Percentiles rank a stretch among this genome's conserved stretches.
These are phyloP conservation scores for Microchrysa polita DNA, from an alignment of 2,888 invertebrate genomes.

Conservation along the genomic window DNA sequence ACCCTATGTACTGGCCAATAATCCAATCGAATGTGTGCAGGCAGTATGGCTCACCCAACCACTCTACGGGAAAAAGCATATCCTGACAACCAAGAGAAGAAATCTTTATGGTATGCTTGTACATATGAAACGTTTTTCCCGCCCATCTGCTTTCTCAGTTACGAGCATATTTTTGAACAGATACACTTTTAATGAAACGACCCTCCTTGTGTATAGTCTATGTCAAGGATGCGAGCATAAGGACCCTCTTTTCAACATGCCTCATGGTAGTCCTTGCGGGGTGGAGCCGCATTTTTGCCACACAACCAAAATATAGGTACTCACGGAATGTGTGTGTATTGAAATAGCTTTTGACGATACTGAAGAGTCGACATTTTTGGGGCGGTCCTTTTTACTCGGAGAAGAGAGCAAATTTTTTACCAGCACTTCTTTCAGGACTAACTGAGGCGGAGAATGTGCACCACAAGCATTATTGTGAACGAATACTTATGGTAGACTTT, in stretches of 20 bases:
- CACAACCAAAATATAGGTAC: neutral
- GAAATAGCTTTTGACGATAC: neutral
- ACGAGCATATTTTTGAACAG: constrained; percentile 62
- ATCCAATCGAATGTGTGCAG: constrained; percentile 33
- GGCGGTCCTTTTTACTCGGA: constrained; percentile 22
- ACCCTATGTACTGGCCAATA: constrained; percentile 22
- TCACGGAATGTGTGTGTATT: neutral
- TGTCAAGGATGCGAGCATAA: constrained; percentile 44
- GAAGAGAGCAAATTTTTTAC: neutral
- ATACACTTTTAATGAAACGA: constrained; percentile 55
- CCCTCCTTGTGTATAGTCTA: constrained; percentile 45
- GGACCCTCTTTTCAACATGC: constrained; percentile 36
- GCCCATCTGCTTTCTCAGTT: constrained; percentile 63
- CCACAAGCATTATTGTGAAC: constrained; percentile 27
- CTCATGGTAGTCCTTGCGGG: constrained; percentile 12
- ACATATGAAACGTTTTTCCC: constrained; percentile 53
- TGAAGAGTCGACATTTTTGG: constrained; percentile 8
- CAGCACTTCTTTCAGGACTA: neutral
- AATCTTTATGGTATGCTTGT: constrained; percentile 42
- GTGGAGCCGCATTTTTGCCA: constrained; percentile 47
- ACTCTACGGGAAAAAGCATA: constrained; percentile 7
- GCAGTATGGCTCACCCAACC: constrained; percentile 27
- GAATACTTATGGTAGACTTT: constrained; percentile 32
- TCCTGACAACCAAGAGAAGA: constrained; percentile 2
- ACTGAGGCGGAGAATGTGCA: constrained; percentile 23